Evolutionary conservation across 2,113 vertebrate species (phyloP), one percentile per base, ranked within the genome.

Genomic region (Ageneiosus marmoratus): DNA sequence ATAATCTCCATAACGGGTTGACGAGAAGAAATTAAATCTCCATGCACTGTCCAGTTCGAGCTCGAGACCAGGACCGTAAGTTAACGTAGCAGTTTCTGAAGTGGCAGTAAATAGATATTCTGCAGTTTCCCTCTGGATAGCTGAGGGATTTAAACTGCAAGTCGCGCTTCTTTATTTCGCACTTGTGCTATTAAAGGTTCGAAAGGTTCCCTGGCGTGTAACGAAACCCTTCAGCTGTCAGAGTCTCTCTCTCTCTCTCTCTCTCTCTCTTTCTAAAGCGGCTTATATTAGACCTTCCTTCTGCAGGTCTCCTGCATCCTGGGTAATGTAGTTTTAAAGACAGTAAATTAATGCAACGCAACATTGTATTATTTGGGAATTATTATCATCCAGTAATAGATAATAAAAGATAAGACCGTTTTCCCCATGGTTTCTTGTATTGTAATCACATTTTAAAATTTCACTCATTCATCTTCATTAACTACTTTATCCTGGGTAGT

Each of bases 281-380:
- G 86, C 86, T 88, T 77, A 91, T 78, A 90, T 89, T 93, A 93
- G 94, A 93, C 93, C 93, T 93, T 94, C 94, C 92, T 77, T 84
- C 92, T 77, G 80, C 56, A 53, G 86, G 18, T 67, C 0, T 0
- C 48, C 12, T 85, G 94, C 41, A 91, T 93, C 89, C 87, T 95
- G 95, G 95, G 95, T 91, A 95, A 82, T 94, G 95, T 95, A 95
- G 95, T 95, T 81, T 55, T 32, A 32, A 74, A 27, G 18, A 22
- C 2, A 6, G 5, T 15, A 44, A 46, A 44, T 46, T 1, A 46
- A 16, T 16, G 16, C 5, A 44, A 70, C 9, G 0, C 20, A 70
- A 48, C 20, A 67, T 22, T 67, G 3, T 41, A 41, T 67, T 34
- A 7, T 34, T 65, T 16, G 16, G 32, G 55, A 62, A 15, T 29